Conservation (phyloP, 2,113 vertebrate genomes). For the Beaufortia kweichowensis region DNA sequence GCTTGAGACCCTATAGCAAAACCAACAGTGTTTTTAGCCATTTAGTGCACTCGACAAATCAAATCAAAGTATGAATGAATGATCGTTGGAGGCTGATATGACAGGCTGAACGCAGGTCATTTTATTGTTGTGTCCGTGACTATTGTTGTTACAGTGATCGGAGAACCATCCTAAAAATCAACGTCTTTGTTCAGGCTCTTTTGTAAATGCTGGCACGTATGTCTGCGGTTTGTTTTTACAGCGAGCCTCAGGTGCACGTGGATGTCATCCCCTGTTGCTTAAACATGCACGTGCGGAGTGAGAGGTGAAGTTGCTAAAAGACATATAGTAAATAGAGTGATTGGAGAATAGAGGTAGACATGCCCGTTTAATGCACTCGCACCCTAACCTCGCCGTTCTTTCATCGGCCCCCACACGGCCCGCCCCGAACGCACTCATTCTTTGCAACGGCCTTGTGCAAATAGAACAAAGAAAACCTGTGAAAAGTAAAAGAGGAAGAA, state of each 20-base stretch:
- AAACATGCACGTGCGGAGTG: not conserved
- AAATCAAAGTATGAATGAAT: not conserved
- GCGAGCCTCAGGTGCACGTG: not conserved
- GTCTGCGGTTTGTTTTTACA: not conserved
- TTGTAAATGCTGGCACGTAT: constrained; percentile 2
- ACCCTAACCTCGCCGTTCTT: constrained; percentile 67
- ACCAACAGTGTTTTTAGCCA: constrained; percentile 26
- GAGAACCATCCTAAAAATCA: not conserved
- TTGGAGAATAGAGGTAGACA: constrained; percentile 34
- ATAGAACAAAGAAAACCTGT: constrained; percentile 30
- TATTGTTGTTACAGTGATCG: constrained; percentile 8
- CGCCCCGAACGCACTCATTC: not conserved
- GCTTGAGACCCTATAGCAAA: constrained; percentile 17
- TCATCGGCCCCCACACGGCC: constrained; percentile 77
- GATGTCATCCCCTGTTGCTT: constrained; percentile 18
- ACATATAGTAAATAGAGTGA: constrained; percentile 15
- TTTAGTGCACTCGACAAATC: constrained; percentile 11
- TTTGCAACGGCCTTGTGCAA: constrained; percentile 64
- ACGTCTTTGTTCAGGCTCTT: constrained; percentile 11
- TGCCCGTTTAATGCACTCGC: constrained; percentile 47
- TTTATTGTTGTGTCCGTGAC: not conserved
- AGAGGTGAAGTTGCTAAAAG: constrained; percentile 24
- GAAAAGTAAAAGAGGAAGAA: constrained; percentile 71
- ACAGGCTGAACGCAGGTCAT: not conserved
- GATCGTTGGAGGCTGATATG: not conserved